Conservation (phyloP, 2,888 invertebrate species). For the Syritta pipiens region DNA sequence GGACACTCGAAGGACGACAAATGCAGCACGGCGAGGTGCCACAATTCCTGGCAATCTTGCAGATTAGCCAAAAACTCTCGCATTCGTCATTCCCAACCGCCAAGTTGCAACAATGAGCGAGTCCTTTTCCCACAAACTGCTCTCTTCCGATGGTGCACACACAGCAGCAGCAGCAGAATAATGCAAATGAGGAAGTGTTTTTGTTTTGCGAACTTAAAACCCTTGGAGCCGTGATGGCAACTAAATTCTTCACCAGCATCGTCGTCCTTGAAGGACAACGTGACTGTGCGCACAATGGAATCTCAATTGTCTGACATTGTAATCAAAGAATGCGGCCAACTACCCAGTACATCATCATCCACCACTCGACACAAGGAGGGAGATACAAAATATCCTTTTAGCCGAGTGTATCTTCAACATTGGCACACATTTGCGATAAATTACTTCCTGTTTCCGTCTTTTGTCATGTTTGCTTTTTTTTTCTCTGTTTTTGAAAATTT, state of each 20-base stretch:
- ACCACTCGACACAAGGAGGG: too few species aligned
- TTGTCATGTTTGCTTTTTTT: slow-evolving; percentile 22
- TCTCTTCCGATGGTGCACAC: slow-evolving; percentile 11
- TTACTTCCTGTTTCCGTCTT: slow-evolving; percentile 49
- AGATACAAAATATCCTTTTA: slow-evolving; percentile 31
- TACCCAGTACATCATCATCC: background rate
- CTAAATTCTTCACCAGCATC: slow-evolving; percentile 3
- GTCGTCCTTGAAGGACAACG: slow-evolving; percentile 47
- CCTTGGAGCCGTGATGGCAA: slow-evolving; percentile 17
- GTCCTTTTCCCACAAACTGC: background rate
- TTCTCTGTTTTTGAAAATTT: background rate
- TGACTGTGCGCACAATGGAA: slow-evolving; percentile 29
- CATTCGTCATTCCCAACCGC: background rate
- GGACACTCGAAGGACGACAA: too few species aligned
- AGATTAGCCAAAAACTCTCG: slow-evolving; percentile 41
- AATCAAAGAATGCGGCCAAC: slow-evolving; percentile 31
- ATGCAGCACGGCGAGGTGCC: too few species aligned
- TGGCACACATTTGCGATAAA: slow-evolving; percentile 56
- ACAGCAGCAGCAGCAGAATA: slow-evolving; percentile 6
- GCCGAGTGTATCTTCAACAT: slow-evolving; percentile 5
- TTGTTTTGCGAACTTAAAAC: slow-evolving; percentile 16
- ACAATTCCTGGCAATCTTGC: slow-evolving; percentile 28
- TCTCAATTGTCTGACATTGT: slow-evolving; percentile 60
- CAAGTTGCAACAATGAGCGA: slow-evolving; percentile 14
- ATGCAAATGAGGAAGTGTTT: slow-evolving; percentile 39